A percentile compares a stretch with the other conserved stretches of the same genome.
phyloP scores from a whole-genome alignment of 1,140 invertebrate species.

The Diuraphis noxia region DNA sequence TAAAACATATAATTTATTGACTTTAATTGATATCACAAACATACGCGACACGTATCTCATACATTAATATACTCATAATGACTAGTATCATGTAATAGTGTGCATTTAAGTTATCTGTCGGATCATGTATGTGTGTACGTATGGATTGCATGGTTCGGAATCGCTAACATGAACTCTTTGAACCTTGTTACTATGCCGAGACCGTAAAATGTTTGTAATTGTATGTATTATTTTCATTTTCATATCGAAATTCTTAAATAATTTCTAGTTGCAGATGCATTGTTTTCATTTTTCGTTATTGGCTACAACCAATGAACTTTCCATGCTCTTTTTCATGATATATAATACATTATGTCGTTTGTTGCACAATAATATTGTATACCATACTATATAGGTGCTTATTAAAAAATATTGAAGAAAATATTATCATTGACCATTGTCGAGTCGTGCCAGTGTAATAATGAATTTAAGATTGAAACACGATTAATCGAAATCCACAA shows the following conservation, averaged over 20 bases:
- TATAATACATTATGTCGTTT: neutral
- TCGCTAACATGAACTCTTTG: neutral
- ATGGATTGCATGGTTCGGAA: neutral
- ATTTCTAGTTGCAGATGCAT: neutral
- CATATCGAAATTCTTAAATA: neutral
- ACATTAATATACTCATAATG: neutral
- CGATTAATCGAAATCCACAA: neutral
- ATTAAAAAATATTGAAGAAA: neutral
- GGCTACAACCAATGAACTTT: neutral
- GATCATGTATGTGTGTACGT: neutral
- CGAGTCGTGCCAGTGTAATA: neutral
- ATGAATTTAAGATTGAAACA: neutral
- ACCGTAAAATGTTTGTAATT: neutral
- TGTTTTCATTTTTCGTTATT: conserved; percentile 14
- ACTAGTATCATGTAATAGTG: neutral
- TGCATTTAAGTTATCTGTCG: neutral
- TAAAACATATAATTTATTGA: neutral
- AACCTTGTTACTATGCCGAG: neutral
- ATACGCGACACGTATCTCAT: neutral
- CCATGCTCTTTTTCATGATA: neutral
- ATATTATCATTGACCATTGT: neutral
- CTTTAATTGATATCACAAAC: neutral
- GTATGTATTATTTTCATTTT: neutral
- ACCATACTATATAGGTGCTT: neutral
- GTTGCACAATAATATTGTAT: neutral